A percentile compares a stretch with the other conserved stretches of the same genome.
Evolutionary conservation across 2,888 invertebrate species (phyloP).

Genomic region (Pristionchus mayeri): DNA sequence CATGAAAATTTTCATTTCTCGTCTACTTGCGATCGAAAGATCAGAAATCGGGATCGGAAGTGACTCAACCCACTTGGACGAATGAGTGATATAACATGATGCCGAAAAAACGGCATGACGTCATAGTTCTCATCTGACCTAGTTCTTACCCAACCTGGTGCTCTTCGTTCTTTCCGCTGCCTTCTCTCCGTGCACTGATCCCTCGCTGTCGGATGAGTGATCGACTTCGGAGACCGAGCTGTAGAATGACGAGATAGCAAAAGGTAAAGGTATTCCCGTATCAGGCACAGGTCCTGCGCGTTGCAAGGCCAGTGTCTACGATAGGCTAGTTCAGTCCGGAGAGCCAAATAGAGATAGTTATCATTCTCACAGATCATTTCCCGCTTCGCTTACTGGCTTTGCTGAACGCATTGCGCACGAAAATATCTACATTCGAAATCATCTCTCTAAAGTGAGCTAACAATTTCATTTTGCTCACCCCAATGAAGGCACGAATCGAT

Average conservation of each 20-base stretch:
- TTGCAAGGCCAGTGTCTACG: no score
- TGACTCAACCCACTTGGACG: no score
- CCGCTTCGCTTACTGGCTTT: no score
- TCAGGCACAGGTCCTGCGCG: no score
- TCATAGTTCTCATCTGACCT: no score
- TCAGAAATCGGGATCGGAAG: no score
- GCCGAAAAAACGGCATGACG: no score
- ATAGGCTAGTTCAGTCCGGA: no score
- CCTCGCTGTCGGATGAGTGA: slow-evolving; percentile 59
- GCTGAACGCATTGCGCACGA: not conserved
- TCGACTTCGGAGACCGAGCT: slow-evolving; percentile 66
- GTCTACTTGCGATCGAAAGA: no score
- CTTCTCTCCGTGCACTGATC: slow-evolving; percentile 46
- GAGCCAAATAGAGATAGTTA: not conserved
- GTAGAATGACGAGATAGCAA: slow-evolving; percentile 16
- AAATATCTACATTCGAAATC: not conserved
- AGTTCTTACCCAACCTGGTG: not conserved
- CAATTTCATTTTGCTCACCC: slow-evolving; percentile 51
- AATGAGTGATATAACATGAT: no score
- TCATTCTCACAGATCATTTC: not conserved
- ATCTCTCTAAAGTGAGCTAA: not conserved
- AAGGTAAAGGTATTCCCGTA: no score
- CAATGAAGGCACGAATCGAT: slow-evolving; percentile 63
- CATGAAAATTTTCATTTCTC: no score
- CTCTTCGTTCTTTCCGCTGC: slow-evolving; percentile 32